Base-by-base conservation (phyloP, 2,113 vertebrate species). In the Nibea coibor region DNA sequence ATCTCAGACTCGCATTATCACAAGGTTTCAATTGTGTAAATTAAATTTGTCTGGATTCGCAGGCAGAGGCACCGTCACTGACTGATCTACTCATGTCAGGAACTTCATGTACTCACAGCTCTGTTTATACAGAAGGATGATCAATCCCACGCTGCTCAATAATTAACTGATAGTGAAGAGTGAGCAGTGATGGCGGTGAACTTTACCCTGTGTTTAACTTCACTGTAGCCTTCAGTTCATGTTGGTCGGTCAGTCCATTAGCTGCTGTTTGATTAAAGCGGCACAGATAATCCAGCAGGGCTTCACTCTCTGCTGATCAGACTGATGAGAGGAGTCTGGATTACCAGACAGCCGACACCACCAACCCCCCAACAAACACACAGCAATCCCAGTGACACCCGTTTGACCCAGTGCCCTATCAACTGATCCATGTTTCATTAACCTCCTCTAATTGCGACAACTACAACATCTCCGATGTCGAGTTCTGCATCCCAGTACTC, bases 221-320 rank as follows among this genome's bases (percentile, higher is more conserved):
- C 26, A 45, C 31, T 26, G 42, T 20, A 2, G 14, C 53, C 26
- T 31, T 10, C 16, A 50, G 81, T 69, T 67, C 61, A 26, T 67
- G 24, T 15, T 9, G 39, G 19, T 5, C 22, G 20, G 15, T 61
- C 78, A 3, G 28, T 79, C 50, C 22, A 48, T 75, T 56, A 53
- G 75, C 71, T 74, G 82, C 71, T 81, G 87, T 90, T 91, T 88
- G 81, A 82, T 87, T 57, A 85, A 78, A 85, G 54, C 43, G 7
- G n/a, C 43, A 54, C 58, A 70, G 82, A 77, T 91, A 85, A 93
- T 90, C 92, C 83, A 71, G 56, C 58, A 22, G 42, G 64, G 42
- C 65, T n/a, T 45, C 17, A 2, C 73, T 72, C 20, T 64, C 61
- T 80, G 19, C n/a, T 75, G 80, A 80, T 39, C 2, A 14, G 4